These are phyloP conservation scores for Tinea trinotella DNA, from an alignment of 2,888 invertebrate genomes.

Conservation along the genomic window DNA sequence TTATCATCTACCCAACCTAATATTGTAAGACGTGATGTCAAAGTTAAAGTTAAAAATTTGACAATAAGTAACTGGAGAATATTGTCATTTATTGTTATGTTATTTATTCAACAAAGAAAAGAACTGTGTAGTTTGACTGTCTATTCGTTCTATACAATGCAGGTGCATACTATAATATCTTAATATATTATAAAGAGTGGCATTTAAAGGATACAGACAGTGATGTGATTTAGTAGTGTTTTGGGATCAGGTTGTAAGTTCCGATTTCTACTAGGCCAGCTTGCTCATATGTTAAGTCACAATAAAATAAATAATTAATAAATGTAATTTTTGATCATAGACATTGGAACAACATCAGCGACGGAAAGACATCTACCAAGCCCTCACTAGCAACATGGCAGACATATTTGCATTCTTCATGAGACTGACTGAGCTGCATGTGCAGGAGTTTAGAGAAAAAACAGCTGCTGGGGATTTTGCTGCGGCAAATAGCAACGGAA, in stretches of 20 bases:
- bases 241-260: too few relatives aligned
- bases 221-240: too few relatives aligned
- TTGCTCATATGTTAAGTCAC: too few relatives aligned
- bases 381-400: slow-evolving; percentile 88
- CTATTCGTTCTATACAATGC: too few relatives aligned
- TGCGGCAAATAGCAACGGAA: slow-evolving; percentile 80
- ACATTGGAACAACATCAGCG: slow-evolving; percentile 90
- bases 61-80: too few relatives aligned
- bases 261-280: too few relatives aligned
- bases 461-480: slow-evolving; percentile 75
- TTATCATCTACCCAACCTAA: too few relatives aligned
- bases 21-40: not conserved
- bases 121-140: too few relatives aligned
- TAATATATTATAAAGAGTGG: not conserved
- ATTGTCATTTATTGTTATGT: too few relatives aligned
- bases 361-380: slow-evolving; percentile 91
- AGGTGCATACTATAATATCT: not conserved
- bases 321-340: slow-evolving; percentile 41
- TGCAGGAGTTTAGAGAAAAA: slow-evolving; percentile 79
- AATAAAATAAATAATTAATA: too few relatives aligned
- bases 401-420: slow-evolving; percentile 91
- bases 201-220: not conserved
- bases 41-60: too few relatives aligned
- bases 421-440: slow-evolving; percentile 84
- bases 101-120: too few relatives aligned